Conservation (phyloP, 1,140 invertebrate genomes). For the Drosophila melanogaster region Release_6_plus_ISO1_MT NT_037436.4:17990001-17990500, state of each 20-base stretch:
- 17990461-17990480: constrained; percentile 21
- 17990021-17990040: constrained; percentile 16
- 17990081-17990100: constrained; percentile 66
- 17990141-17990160: constrained; percentile 32
- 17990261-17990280: constrained; percentile 5
- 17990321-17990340: constrained; percentile 47
- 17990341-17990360: constrained; percentile 79
- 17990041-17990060: constrained; percentile 11
- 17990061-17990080: constrained; percentile 59
- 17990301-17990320: constrained; percentile 3
- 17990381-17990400: constrained; percentile 50
- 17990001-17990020: constrained; percentile 27
- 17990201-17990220: constrained; percentile 81
- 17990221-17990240: constrained; percentile 57
- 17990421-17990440: constrained; percentile 11
- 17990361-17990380: constrained; percentile 74
- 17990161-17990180: constrained; percentile 23
- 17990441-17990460: constrained; percentile 41
- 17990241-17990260: constrained; percentile 29
- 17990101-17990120: constrained; percentile 84
- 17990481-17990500: constrained; percentile 15
- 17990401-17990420: constrained; percentile 19
- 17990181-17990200: constrained; percentile 7
- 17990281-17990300: constrained; percentile 37
- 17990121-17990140: constrained; percentile 84